Conservation (phyloP, 2,888 invertebrate genomes). For the Camptogramma bilineatum region DNA sequence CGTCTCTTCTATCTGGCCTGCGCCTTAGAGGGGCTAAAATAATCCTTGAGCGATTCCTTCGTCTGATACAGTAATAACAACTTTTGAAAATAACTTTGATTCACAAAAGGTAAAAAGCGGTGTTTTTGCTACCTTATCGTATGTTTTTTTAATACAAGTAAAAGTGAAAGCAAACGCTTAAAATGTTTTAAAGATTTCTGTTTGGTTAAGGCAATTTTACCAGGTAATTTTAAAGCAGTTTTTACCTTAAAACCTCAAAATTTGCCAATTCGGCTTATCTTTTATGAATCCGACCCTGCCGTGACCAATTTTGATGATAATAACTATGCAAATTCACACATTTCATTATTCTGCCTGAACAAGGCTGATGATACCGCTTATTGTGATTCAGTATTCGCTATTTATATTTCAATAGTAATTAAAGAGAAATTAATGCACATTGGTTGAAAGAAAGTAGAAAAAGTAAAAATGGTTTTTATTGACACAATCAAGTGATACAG, state of each 20-base stretch:
- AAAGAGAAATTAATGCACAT: background rate
- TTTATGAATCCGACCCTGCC: constrained; percentile 51
- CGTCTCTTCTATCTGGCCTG: too few species aligned
- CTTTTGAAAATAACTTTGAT: too few species aligned
- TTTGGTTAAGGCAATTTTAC: background rate
- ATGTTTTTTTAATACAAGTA: background rate
- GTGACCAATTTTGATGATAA: constrained; percentile 71
- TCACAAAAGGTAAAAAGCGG: too few species aligned
- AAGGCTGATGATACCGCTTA: constrained; percentile 63
- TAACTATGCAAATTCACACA: constrained; percentile 79
- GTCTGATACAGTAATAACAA: too few species aligned
- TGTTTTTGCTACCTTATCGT: too few species aligned
- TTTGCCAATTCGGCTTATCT: constrained; percentile 2
- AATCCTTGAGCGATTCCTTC: too few species aligned
- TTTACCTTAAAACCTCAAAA: background rate
- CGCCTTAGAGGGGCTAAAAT: too few species aligned
- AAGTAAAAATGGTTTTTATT: too few species aligned
- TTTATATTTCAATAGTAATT: constrained; percentile 49
- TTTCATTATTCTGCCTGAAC: constrained; percentile 75
- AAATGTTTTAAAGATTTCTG: background rate
- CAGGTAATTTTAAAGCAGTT: background rate
- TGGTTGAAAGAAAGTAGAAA: background rate
- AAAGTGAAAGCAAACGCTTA: background rate
- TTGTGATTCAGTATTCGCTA: constrained; percentile 70
- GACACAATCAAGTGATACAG: too few species aligned